Evolutionary conservation across 2,797 vertebrate species (phyloP).

Genomic region (Huso huso): DNA sequence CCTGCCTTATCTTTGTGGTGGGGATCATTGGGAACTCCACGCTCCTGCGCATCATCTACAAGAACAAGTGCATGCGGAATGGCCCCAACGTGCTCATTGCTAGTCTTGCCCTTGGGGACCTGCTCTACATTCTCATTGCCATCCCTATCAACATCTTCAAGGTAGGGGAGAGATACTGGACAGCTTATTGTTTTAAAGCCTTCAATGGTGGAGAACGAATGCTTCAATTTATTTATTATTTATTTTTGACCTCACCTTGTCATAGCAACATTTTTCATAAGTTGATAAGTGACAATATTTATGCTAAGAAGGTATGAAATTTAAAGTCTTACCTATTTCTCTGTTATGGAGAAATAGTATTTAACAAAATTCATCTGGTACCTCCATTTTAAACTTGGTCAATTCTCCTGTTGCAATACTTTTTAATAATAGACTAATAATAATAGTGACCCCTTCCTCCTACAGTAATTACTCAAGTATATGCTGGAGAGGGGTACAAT

Average conservation of each 20-base stretch:
- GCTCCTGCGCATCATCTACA: conserved; percentile 79
- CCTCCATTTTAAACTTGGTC: too few species aligned
- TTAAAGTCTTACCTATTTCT: too few species aligned
- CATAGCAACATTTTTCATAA: conserved; percentile 8
- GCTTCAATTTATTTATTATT: neutral
- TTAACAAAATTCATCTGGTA: too few species aligned
- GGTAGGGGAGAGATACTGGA: conserved; percentile 43
- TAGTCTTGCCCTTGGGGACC: conserved; percentile 77
- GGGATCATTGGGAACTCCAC: conserved; percentile 83
- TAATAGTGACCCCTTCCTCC: too few species aligned
- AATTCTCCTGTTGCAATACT: too few species aligned
- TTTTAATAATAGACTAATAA: too few species aligned
- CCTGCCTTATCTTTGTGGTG: conserved; percentile 76
- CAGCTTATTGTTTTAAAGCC: neutral
- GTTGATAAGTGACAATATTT: conserved; percentile 8
- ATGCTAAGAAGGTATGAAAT: neutral
- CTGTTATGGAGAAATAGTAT: too few species aligned
- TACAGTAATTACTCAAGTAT: too few species aligned
- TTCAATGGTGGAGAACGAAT: conserved; percentile 44
- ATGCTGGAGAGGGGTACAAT: too few species aligned
- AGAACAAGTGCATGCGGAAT: conserved; percentile 87
- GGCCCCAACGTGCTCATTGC: conserved; percentile 82
- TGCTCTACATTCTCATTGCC: conserved; percentile 78
- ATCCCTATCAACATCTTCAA: conserved; percentile 74
- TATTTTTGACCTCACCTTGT: neutral